Percentiles rank a stretch among this genome's conserved stretches.
phyloP scores from a whole-genome alignment of 2,113 vertebrate genomes.

The Peromyscus polionotus region DNA sequence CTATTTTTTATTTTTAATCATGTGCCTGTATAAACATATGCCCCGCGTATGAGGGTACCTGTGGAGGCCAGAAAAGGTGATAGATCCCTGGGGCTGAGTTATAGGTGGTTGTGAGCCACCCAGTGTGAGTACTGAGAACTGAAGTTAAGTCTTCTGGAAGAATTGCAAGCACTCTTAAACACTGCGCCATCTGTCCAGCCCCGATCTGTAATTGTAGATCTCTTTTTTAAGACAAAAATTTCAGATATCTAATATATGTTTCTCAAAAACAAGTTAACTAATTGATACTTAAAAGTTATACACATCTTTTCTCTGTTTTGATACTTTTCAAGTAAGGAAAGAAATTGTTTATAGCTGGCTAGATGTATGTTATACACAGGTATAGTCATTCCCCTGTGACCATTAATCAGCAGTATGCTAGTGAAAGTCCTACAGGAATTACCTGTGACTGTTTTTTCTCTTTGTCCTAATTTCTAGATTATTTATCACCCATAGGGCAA shows the following conservation, averaged over 20 bases:
- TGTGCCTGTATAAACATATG: not conserved
- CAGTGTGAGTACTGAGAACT: not conserved
- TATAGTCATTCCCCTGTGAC: not conserved
- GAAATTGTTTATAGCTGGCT: not conserved
- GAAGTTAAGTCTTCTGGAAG: not conserved
- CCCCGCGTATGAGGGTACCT: not conserved
- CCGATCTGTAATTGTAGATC: not conserved
- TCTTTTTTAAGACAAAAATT: slow-evolving; percentile 34
- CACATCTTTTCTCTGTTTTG: slow-evolving; percentile 26
- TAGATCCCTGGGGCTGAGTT: not conserved
- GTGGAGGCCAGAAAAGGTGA: not conserved
- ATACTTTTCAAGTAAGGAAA: slow-evolving; percentile 33
- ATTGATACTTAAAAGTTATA: slow-evolving; percentile 34
- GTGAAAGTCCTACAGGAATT: not conserved
- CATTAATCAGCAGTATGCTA: not conserved
- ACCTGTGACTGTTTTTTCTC: slow-evolving; percentile 28
- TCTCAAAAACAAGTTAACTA: slow-evolving; percentile 24
- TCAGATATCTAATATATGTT: slow-evolving; percentile 40
- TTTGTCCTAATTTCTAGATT: not conserved
- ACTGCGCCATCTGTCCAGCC: not conserved
- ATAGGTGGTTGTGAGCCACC: not conserved
- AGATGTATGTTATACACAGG: not conserved
- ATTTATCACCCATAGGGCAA: not conserved
- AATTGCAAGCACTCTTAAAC: not conserved
- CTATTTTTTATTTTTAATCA: not conserved